Conservation (phyloP, 2,888 invertebrate species). For the Mechanitis messenoides region DNA sequence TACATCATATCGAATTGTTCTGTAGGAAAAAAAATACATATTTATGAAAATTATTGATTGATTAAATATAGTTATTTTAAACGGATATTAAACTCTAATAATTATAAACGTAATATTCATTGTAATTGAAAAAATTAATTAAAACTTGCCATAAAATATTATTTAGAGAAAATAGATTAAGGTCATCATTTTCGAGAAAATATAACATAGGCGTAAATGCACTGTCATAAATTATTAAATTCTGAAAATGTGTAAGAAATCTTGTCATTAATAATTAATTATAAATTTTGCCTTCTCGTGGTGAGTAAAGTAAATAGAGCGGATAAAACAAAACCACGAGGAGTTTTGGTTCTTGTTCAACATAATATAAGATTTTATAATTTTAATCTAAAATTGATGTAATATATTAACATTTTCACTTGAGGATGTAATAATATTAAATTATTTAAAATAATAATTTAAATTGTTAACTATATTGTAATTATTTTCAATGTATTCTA, state of each 20-base stretch:
- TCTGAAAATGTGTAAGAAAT: background rate
- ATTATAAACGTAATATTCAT: too few relatives aligned
- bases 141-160: too few relatives aligned
- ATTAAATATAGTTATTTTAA: background rate
- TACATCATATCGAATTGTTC: conserved; percentile 88
- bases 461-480: too few relatives aligned
- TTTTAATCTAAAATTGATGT: background rate
- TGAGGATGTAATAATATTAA: too few relatives aligned
- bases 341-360: conserved; percentile 23
- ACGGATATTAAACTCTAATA: too few relatives aligned
- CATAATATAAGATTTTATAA: background rate
- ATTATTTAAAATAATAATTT: too few relatives aligned
- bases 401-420: background rate
- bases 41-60: too few relatives aligned
- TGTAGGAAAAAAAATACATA: conserved; percentile 47
- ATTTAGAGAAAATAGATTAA: too few relatives aligned
- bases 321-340: conserved; percentile 18
- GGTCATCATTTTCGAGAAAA: too few relatives aligned
- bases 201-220: too few relatives aligned
- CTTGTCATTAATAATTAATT: background rate
- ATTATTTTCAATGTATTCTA: too few relatives aligned
- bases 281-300: background rate
- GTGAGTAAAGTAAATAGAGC: conserved; percentile 12
- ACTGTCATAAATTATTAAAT: background rate
- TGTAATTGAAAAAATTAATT: too few relatives aligned